phyloP scores from a whole-genome alignment of 1,140 invertebrate species.

The Dreissena rostriformis region DNA sequence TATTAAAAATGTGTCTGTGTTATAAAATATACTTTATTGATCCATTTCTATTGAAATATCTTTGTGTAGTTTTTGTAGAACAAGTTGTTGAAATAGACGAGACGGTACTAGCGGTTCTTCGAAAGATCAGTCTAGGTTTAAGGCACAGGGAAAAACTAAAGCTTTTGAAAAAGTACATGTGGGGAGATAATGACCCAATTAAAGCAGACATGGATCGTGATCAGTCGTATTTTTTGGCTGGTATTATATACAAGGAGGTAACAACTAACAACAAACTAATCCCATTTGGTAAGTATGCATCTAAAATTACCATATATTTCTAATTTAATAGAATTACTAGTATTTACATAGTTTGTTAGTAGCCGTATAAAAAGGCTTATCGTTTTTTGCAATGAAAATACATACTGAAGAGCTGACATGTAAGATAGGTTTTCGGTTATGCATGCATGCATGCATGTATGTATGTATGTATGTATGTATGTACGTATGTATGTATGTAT shows the following conservation, averaged over 20 bases:
- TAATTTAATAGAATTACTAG: neutral
- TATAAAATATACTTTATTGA: no score
- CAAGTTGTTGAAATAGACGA: neutral
- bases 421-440: neutral
- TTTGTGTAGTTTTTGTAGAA: no score
- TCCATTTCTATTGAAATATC: no score
- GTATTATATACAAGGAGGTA: conserved; percentile 24
- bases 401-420: neutral
- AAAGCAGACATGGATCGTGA: conserved; percentile 19
- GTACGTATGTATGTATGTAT: neutral
- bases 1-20: no score
- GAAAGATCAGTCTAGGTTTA: conserved; percentile 8
- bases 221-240: conserved; percentile 3
- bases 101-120: neutral
- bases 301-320: neutral
- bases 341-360: neutral
- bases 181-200: conserved; percentile 4
- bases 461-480: neutral
- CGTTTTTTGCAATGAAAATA: neutral
- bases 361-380: neutral
- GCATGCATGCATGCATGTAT: no score
- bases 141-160: conserved; percentile 1
- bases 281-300: neutral
- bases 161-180: neutral
- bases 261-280: neutral